Evolutionary conservation across 2,888 invertebrate species (phyloP), one percentile per base, ranked within the genome.

Genomic region (Anticlea derivata): DNA sequence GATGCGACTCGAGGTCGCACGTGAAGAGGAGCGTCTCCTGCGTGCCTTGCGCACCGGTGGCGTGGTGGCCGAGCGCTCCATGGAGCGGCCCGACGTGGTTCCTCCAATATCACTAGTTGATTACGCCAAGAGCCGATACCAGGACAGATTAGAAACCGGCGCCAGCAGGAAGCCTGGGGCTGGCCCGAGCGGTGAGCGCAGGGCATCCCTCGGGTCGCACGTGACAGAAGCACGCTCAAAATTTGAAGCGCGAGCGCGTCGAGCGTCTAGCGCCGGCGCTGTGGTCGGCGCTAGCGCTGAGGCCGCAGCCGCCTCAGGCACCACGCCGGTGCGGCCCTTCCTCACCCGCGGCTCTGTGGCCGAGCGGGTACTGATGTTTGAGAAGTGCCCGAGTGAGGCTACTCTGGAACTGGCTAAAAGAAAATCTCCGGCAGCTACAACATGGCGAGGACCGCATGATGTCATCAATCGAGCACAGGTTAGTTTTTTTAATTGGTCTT

Each of bases 261-360:
- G 89, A 7, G 82, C 89, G 5, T 86, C 88, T 2, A 92, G 73
- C 82, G 91, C 75, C 64, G 91, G 89, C 45, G 73, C 86, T 46
- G 74, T 55, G 7, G 59, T 78, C 10, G 83, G 83, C 30, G 72
- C 80, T 17, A 71, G 80, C 39, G 96, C 96, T 3, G 88, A 86
- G 51, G 60, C 86, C 37, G 80, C 83, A 37, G 72, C 85, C 34
- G 72, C 61, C 7, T 56, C 77, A 13, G 87, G 83, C 27, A 73
- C 78, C 17, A 73, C 83, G 40, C 96, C 97, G 4, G 95, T 96
- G 48, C 91, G 96, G 40, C 96, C 96, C 8, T 96, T 97, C 83
- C 91, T 97, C 44, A 96, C 97, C 30, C 93, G 97, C 52, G 97
- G 97, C 13, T 97, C 97, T 3, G 97, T 97, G 1, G 97, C 97